Evolutionary conservation across 2,797 vertebrate species (phyloP).

Genomic region (Calcarius lapponicus): DNA sequence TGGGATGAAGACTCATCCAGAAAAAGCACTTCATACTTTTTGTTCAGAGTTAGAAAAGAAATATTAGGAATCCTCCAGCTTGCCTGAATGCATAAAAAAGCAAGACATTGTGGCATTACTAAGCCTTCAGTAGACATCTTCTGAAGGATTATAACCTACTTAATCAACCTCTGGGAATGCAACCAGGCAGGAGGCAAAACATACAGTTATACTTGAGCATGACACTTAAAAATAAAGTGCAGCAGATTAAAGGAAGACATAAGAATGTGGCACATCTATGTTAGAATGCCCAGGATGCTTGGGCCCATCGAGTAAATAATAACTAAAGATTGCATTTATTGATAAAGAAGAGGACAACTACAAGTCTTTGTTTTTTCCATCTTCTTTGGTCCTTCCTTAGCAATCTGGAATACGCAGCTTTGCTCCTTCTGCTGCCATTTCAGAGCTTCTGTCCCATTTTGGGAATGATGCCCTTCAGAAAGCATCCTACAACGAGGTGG

Average conservation of each 20-base stretch:
- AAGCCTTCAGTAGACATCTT: neutral
- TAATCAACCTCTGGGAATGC: neutral
- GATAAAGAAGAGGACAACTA: neutral
- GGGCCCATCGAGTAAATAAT: neutral
- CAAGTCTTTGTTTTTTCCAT: neutral
- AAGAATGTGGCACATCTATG: neutral
- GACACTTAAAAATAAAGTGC: neutral
- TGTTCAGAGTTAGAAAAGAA: neutral
- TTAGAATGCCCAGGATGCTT: neutral
- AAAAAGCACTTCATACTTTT: neutral
- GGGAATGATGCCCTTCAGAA: neutral
- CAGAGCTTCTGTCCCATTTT: neutral
- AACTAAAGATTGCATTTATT: neutral
- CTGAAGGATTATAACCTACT: neutral
- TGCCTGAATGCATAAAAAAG: neutral
- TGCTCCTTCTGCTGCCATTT: neutral
- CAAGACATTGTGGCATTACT: neutral
- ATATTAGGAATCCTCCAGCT: neutral
- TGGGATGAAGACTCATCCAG: neutral
- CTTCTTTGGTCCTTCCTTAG: neutral
- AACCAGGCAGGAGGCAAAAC: neutral
- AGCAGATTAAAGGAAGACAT: neutral
- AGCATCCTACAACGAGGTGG: accelerated
- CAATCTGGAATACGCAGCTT: neutral
- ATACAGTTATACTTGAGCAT: neutral